Evolutionary conservation across 2,888 invertebrate genomes (phyloP).

Genomic region (Netelia melanura): DNA sequence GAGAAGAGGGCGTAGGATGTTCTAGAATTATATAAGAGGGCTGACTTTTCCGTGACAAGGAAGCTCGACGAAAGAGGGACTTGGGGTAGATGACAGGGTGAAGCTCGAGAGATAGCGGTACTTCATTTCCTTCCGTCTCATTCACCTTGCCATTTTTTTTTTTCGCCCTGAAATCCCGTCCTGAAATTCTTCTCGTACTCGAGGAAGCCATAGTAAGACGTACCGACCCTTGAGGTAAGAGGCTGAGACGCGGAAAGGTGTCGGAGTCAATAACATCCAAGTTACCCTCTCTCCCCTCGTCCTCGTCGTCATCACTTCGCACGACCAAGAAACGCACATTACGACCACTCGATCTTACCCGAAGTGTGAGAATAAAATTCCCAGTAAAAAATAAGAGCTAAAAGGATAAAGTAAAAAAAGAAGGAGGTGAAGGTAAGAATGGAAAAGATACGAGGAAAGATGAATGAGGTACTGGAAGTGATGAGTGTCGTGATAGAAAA

Average conservation of each 20-base stretch:
- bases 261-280: slow-evolving; percentile 69
- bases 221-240: not conserved
- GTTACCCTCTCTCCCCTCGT: slow-evolving; percentile 48
- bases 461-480: slow-evolving; percentile 11
- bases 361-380: slow-evolving; percentile 40
- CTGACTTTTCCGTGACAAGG: not conserved
- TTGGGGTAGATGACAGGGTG: not conserved
- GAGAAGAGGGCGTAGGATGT: not conserved
- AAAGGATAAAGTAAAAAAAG: not conserved
- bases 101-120: slow-evolving; percentile 17
- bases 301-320: slow-evolving; percentile 18
- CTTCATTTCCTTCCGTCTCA: not conserved
- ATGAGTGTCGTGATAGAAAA: slow-evolving; percentile 5
- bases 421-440: not conserved
- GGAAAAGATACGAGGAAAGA: not conserved
- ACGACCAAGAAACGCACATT: slow-evolving; percentile 48
- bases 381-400: not conserved
- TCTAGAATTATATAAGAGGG: not conserved
- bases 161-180: slow-evolving; percentile 41
- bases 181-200: slow-evolving; percentile 18
- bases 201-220: not conserved
- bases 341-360: slow-evolving; percentile 70
- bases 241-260: slow-evolving; percentile 5
- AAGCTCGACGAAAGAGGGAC: not conserved
- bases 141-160: not conserved